phyloP scores from a whole-genome alignment of 1,140 invertebrate genomes.

The Rhynchophorus ferrugineus region DNA sequence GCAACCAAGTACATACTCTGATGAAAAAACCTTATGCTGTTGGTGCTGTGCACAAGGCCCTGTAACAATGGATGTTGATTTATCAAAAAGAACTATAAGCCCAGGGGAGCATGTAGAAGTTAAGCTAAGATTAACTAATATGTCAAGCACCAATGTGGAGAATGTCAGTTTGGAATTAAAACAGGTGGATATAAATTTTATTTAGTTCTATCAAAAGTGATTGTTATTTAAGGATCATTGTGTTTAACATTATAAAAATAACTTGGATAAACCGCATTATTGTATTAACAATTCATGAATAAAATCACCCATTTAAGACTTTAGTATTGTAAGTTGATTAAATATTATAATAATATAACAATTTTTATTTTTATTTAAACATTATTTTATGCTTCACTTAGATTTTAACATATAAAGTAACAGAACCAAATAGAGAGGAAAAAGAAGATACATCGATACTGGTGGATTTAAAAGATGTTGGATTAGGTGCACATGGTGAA shows the following conservation, averaged over 20 bases:
- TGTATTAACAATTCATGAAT: too few species aligned
- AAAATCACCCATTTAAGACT: too few species aligned
- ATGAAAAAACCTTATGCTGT: conserved; percentile 27
- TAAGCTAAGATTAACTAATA: conserved; percentile 18
- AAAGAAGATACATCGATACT: conserved; percentile 10
- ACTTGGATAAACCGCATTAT: too few species aligned
- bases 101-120: conserved; percentile 23
- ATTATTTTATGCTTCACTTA: conserved; percentile 11
- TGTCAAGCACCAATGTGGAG: conserved; percentile 23
- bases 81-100: conserved; percentile 20
- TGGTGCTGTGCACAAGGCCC: conserved; percentile 25
- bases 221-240: too few species aligned
- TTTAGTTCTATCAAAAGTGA: too few species aligned
- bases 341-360: too few species aligned
- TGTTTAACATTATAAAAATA: too few species aligned
- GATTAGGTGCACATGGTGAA: conserved; percentile 26
- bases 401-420: conserved; percentile 20
- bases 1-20: conserved; percentile 20
- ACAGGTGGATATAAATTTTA: conserved; percentile 12
- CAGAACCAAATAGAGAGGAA: conserved; percentile 15
- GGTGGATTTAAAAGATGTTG: conserved; percentile 21
- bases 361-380: too few species aligned
- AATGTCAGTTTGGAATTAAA: conserved; percentile 17
- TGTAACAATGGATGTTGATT: conserved; percentile 20
- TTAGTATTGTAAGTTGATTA: not conserved